Evolutionary conservation across 1,140 invertebrate species (phyloP).

Genomic region (Neodiprion virginianus): DNA sequence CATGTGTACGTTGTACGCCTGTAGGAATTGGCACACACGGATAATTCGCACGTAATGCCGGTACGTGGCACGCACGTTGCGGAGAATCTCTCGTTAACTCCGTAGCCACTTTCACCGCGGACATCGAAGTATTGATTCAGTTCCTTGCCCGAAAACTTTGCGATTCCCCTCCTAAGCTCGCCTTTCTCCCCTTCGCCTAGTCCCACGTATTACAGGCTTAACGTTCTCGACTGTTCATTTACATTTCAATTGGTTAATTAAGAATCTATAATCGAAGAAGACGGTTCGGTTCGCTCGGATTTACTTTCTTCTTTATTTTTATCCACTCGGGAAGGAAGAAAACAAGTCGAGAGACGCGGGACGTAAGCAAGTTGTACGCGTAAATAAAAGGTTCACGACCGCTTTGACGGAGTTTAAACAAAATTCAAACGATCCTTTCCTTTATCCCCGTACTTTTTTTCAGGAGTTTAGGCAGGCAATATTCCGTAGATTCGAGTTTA

Average conservation of each 20-base stretch:
- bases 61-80: not conserved
- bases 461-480: too few relatives aligned
- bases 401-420: too few relatives aligned
- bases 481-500: too few relatives aligned
- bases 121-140: slow-evolving; percentile 3
- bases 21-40: too few relatives aligned
- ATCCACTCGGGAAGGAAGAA: too few relatives aligned
- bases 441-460: too few relatives aligned
- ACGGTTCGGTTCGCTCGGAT: not conserved
- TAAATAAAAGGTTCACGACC: too few relatives aligned
- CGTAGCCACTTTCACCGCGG: not conserved
- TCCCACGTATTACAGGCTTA: not conserved
- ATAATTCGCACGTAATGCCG: not conserved
- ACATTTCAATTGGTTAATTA: slow-evolving; percentile 3
- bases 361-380: too few relatives aligned
- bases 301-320: not conserved
- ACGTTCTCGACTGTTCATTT: slow-evolving; percentile 3
- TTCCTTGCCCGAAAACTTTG: not conserved
- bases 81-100: slow-evolving; percentile 4
- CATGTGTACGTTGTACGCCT: too few relatives aligned
- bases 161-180: not conserved
- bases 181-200: not conserved
- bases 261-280: not conserved
- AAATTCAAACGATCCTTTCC: too few relatives aligned
- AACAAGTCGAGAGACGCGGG: too few relatives aligned